These are phyloP conservation scores for Megaceryle torquata DNA, from an alignment of 2,113 vertebrate species.

Conservation along the genomic window DNA sequence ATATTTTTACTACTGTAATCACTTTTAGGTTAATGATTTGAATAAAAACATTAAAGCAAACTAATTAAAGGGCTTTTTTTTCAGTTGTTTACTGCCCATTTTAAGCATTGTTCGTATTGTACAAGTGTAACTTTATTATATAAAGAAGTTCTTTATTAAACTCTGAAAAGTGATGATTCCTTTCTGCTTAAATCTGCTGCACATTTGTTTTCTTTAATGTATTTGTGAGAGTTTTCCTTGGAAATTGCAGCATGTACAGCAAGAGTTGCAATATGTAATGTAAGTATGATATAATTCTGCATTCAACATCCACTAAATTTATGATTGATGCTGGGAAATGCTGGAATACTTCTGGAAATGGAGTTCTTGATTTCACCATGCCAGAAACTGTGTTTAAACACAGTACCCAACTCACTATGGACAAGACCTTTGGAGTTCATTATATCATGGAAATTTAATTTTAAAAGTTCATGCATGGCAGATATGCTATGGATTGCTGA, in stretches of 20 bases:
- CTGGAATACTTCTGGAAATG: neutral
- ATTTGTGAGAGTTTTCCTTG: constrained; percentile 8
- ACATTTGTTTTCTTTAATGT: neutral
- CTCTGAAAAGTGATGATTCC: neutral
- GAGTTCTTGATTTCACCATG: neutral
- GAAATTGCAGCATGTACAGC: neutral
- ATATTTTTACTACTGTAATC: neutral
- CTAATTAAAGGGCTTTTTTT: neutral
- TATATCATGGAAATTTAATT: constrained; percentile 49
- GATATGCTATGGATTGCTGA: neutral
- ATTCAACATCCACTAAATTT: neutral
- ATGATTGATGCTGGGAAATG: neutral
- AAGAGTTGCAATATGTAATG: neutral
- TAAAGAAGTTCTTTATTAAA: neutral
- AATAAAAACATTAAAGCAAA: neutral
- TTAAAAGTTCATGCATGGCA: constrained; percentile 8
- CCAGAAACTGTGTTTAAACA: constrained; percentile 4
- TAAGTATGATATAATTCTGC: neutral
- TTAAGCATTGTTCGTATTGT: neutral
- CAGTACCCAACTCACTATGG: neutral
- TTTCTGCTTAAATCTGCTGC: neutral
- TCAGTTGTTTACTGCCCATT: neutral
- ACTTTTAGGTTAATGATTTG: neutral
- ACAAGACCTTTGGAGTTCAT: neutral
- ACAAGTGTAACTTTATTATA: neutral